Conservation (phyloP, 2,888 invertebrate genomes). For the Smittia aterrima region DNA sequence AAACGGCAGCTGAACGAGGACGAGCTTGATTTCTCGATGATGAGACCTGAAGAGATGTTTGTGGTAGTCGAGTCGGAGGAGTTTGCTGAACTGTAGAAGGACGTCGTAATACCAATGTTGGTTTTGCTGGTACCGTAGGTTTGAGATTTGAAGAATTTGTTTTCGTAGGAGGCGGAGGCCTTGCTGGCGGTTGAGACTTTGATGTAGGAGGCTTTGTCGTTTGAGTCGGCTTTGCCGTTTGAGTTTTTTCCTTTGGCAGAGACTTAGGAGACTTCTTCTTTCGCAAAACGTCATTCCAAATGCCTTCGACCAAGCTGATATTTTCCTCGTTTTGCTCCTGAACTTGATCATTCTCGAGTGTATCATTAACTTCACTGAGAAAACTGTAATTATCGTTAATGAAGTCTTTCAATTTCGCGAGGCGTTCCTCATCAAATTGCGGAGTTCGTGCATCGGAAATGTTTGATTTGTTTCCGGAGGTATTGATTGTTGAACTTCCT, state of each 20-base stretch:
- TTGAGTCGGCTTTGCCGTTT: background rate
- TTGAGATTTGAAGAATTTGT: background rate
- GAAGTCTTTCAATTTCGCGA: conserved; percentile 49
- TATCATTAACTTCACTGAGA: conserved; percentile 49
- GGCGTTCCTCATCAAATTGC: conserved; percentile 43
- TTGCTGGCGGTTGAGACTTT: background rate
- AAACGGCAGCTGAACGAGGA: background rate
- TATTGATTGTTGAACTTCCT: conserved; percentile 54
- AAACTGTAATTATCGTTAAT: conserved; percentile 52
- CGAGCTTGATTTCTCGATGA: no score
- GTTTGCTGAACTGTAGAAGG: no score
- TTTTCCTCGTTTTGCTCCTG: conserved; percentile 19
- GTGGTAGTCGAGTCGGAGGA: background rate
- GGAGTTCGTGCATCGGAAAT: conserved; percentile 28
- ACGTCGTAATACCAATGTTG: background rate
- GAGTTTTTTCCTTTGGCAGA: no score
- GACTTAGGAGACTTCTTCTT: conserved; percentile 27
- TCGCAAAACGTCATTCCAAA: conserved; percentile 48
- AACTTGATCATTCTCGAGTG: conserved; percentile 44
- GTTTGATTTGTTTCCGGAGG: conserved; percentile 48
- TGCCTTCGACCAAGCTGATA: conserved; percentile 45
- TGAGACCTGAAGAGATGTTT: no score
- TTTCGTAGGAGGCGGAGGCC: background rate
- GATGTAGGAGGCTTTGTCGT: background rate
- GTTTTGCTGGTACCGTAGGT: background rate